phyloP scores from a whole-genome alignment of 1,140 invertebrate genomes.

The Pararge aegeria region DNA sequence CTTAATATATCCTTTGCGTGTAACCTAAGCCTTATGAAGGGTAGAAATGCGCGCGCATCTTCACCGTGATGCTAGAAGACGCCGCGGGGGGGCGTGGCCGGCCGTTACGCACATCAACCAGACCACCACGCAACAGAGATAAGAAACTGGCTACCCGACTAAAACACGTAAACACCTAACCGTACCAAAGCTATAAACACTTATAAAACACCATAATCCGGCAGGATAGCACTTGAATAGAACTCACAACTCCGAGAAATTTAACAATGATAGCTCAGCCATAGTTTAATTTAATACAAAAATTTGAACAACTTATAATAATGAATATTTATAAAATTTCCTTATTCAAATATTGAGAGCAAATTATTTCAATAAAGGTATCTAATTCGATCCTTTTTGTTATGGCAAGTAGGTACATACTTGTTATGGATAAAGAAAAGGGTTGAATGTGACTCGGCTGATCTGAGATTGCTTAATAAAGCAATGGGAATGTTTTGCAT shows the following conservation, averaged over 20 bases:
- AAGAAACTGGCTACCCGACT: constrained; percentile 42
- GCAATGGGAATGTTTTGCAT: constrained; percentile 9
- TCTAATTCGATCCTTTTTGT: neutral
- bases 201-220: constrained; percentile 9
- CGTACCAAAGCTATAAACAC: neutral
- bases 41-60: constrained; percentile 68
- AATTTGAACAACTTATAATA: neutral
- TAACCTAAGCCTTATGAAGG: constrained; percentile 51
- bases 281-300: constrained; percentile 1
- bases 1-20: constrained; percentile 30
- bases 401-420: neutral
- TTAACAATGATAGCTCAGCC: constrained; percentile 6
- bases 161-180: constrained; percentile 23
- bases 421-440: constrained; percentile 14
- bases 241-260: constrained; percentile 10
- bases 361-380: neutral
- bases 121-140: constrained; percentile 54
- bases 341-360: neutral
- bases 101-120: constrained; percentile 51
- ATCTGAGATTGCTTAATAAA: constrained; percentile 24
- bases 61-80: constrained; percentile 50
- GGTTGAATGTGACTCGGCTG: constrained; percentile 14
- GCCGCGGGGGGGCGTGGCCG: constrained; percentile 61
- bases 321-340: neutral
- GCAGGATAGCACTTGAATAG: constrained; percentile 25